Evolutionary conservation across 2,113 vertebrate species (phyloP).

Genomic region (Platanista minor): DNA sequence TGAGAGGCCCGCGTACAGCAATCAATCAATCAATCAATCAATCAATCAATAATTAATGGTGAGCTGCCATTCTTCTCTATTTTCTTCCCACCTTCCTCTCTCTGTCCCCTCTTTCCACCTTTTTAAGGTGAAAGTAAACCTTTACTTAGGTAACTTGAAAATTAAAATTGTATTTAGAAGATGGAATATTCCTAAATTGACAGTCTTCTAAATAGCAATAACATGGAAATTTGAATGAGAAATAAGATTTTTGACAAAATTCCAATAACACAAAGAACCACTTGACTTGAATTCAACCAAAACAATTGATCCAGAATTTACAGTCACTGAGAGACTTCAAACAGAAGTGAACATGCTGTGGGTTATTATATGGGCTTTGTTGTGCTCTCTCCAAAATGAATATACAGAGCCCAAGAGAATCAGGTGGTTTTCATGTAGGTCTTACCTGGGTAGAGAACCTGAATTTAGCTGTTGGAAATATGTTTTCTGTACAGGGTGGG

Average conservation of each 20-base stretch:
- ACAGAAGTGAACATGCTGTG: constrained; percentile 8
- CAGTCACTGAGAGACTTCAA: constrained; percentile 1
- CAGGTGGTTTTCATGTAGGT: neutral
- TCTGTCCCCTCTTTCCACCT: neutral
- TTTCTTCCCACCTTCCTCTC: neutral
- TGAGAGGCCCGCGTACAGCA: no score
- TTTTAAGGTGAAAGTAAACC: neutral
- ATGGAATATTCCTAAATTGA: neutral
- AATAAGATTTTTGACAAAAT: constrained; percentile 19
- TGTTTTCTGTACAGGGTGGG: neutral
- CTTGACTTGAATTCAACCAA: neutral
- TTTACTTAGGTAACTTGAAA: neutral
- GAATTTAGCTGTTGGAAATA: neutral
- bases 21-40: no score
- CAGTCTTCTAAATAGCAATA: neutral
- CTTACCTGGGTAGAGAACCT: neutral
- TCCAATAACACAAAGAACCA: constrained; percentile 5
- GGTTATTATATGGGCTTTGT: neutral
- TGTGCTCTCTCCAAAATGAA: constrained; percentile 7
- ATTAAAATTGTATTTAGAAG: constrained; percentile 27
- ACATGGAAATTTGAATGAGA: neutral
- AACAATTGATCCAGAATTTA: constrained; percentile 5
- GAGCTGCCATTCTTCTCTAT: neutral
- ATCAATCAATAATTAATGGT: neutral
- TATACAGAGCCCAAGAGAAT: constrained; percentile 19